Conservation (phyloP, 1,140 invertebrate genomes). For the Eumeta japonica region DNA sequence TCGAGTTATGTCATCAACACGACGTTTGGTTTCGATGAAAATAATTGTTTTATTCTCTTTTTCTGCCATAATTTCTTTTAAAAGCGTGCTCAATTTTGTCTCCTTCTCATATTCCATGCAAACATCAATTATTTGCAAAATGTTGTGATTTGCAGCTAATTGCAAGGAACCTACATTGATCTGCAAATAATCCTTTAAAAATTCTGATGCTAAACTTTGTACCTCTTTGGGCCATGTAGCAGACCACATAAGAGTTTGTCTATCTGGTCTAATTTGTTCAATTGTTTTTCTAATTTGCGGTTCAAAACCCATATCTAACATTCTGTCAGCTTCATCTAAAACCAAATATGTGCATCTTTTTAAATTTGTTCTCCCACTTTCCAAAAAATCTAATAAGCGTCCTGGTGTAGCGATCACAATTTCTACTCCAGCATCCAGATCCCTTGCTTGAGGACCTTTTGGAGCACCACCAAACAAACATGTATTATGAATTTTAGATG, state of each 20-base stretch:
- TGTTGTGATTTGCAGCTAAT: conserved; percentile 89
- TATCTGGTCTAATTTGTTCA: conserved; percentile 83
- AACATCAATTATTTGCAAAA: conserved; percentile 88
- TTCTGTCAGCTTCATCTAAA: conserved; percentile 93
- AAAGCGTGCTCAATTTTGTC: conserved; percentile 70
- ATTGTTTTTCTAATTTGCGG: conserved; percentile 98
- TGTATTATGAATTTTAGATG: conserved; percentile 83
- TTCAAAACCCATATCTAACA: conserved; percentile 99
- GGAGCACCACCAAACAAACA: conserved; percentile 96
- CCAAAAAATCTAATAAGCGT: conserved; percentile 92
- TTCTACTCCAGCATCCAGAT: conserved; percentile 83
- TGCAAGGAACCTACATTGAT: conserved; percentile 87
- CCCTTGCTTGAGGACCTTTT: conserved; percentile 78
- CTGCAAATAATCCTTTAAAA: conserved; percentile 83
- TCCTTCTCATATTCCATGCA: conserved; percentile 82
- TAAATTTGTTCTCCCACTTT: conserved; percentile 87
- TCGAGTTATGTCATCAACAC: conserved; percentile 85
- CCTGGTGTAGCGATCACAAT: conserved; percentile 95
- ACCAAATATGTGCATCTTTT: conserved; percentile 92
- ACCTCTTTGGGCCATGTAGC: conserved; percentile 95
- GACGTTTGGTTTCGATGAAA: conserved; percentile 89
- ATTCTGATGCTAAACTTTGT: conserved; percentile 81
- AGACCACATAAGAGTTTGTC: conserved; percentile 83
- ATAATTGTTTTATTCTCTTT: conserved; percentile 88
- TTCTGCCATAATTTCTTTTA: conserved; percentile 83